A percentile compares a stretch with the other conserved stretches of the same genome.
phyloP scores from a whole-genome alignment of 2,797 vertebrate species.

The Enteromius anoplus region DNA sequence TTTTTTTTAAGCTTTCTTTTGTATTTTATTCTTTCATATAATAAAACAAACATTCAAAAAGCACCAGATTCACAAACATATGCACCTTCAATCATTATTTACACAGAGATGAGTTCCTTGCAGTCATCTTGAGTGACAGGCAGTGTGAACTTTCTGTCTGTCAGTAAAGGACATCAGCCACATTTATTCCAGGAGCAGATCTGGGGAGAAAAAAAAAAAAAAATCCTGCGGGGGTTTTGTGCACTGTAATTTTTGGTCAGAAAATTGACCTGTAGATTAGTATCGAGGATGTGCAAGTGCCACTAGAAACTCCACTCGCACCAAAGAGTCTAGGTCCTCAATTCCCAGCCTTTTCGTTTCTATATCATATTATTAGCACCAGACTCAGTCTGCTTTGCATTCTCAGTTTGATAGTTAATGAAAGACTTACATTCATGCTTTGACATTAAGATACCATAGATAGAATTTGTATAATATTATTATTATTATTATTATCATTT shows the following conservation, averaged over 20 bases:
- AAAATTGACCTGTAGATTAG: constrained; percentile 44
- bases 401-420: constrained; percentile 3
- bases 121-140: neutral
- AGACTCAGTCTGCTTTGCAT: neutral
- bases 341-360: neutral
- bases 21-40: neutral
- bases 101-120: neutral
- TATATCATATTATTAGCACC: constrained; percentile 4
- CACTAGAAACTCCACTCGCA: neutral
- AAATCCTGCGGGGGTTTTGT: neutral
- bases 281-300: constrained; percentile 25
- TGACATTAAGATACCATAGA: neutral
- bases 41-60: neutral
- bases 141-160: neutral
- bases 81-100: neutral
- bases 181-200: constrained; percentile 20
- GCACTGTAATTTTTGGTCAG: constrained; percentile 32
- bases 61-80: neutral
- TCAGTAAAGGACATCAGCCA: constrained; percentile 30
- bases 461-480: neutral
- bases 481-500: constrained; percentile 2
- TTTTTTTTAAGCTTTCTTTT: neutral
- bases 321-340: neutral
- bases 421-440: neutral
- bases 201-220: neutral